These are phyloP conservation scores for Arothron firmamentum DNA, from an alignment of 2,113 vertebrate genomes.

Conservation along the genomic window DNA sequence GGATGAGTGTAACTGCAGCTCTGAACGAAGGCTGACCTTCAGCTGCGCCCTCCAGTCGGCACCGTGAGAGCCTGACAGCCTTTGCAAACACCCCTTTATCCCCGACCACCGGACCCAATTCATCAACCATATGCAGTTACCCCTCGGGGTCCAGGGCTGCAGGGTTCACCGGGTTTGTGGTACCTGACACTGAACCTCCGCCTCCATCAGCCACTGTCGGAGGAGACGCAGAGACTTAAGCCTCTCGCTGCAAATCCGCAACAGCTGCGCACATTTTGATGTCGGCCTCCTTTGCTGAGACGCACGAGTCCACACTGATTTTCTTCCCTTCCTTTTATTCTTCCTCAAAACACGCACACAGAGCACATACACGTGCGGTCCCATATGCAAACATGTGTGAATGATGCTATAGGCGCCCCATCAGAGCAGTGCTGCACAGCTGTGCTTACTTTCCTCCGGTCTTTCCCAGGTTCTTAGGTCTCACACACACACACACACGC, in stretches of 20 bases:
- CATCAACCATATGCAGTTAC: constrained; percentile 44
- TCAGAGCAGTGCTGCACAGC: constrained; percentile 62
- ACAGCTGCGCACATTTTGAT: constrained; percentile 74
- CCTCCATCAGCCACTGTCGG: constrained; percentile 64
- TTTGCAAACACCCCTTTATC: constrained; percentile 47
- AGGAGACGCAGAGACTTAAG: constrained; percentile 67
- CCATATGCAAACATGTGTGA: constrained; percentile 58
- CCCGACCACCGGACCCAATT: constrained; percentile 19
- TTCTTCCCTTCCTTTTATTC: constrained; percentile 18
- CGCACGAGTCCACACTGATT: constrained; percentile 19
- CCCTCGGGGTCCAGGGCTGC: constrained; percentile 35
- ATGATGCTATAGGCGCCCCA: constrained; percentile 53
- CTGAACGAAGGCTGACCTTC: background rate
- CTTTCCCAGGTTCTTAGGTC: constrained; percentile 57
- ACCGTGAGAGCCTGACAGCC: constrained; percentile 14
- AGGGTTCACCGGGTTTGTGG: constrained; percentile 68
- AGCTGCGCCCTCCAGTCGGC: background rate
- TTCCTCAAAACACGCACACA: constrained; percentile 10
- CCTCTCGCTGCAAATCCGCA: constrained; percentile 70
- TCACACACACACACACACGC: constrained; percentile 25
- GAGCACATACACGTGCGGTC: constrained; percentile 19
- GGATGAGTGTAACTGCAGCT: background rate
- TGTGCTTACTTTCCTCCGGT: constrained; percentile 64
- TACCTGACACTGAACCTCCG: constrained; percentile 71
- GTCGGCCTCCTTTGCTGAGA: constrained; percentile 23